These are phyloP conservation scores for Mirza zaza DNA, from an alignment of 2,113 vertebrate genomes.

Conservation along the genomic window DNA sequence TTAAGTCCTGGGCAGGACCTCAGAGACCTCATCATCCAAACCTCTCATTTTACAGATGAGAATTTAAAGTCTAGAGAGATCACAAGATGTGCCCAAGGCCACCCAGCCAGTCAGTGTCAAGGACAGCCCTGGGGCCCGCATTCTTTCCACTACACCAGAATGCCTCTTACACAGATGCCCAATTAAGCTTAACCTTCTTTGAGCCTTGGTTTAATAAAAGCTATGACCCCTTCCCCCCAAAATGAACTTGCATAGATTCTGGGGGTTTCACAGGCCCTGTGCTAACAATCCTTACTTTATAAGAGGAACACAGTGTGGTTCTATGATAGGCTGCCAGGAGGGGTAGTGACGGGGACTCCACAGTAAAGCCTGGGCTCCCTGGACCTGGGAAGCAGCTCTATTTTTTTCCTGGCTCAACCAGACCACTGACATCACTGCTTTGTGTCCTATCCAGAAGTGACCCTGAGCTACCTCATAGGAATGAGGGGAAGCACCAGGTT, in stretches of 20 bases:
- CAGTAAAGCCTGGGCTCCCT: not conserved
- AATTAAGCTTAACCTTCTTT: not conserved
- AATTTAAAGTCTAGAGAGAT: not conserved
- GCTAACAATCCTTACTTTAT: not conserved
- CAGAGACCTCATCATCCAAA: not conserved
- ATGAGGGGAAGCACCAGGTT: not conserved
- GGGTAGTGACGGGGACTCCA: not conserved
- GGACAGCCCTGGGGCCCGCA: not conserved
- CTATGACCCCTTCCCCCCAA: not conserved
- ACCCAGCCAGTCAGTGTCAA: not conserved
- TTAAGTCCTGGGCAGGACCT: not conserved
- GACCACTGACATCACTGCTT: not conserved
- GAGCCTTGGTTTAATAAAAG: not conserved
- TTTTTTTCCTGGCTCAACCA: not conserved
- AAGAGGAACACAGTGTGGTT: not conserved
- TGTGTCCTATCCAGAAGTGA: not conserved
- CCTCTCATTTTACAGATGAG: not conserved
- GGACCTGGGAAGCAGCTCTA: not conserved
- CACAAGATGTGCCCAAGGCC: not conserved
- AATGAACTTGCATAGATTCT: not conserved
- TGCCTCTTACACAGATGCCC: not conserved
- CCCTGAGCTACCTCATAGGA: not conserved
- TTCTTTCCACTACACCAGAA: not conserved
- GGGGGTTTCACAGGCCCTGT: not conserved
- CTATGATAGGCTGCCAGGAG: not conserved